phyloP scores from a whole-genome alignment of 2,797 vertebrate species.

The Sebastolobus altivelis region DNA sequence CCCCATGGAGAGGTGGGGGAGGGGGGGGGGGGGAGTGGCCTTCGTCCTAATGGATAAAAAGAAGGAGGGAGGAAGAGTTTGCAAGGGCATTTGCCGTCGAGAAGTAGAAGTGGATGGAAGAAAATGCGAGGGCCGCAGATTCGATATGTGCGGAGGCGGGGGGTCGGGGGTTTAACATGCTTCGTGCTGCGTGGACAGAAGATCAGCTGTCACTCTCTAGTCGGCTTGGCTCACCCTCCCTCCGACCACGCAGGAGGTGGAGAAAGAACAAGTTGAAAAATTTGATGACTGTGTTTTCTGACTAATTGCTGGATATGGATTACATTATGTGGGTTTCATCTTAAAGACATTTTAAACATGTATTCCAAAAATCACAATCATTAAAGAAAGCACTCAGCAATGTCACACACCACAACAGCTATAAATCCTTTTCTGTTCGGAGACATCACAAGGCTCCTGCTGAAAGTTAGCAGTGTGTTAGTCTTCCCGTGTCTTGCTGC shows the following conservation, averaged over 20 bases:
- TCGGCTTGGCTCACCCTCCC: constrained; percentile 75
- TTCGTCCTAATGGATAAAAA: constrained; percentile 82
- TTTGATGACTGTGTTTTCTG: constrained; percentile 72
- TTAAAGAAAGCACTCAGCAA: neutral
- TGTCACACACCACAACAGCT: constrained; percentile 7
- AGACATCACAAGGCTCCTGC: constrained; percentile 27
- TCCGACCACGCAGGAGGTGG: constrained; percentile 77
- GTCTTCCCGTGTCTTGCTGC: constrained; percentile 13
- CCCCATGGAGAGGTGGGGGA: constrained; percentile 84
- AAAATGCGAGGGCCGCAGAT: constrained; percentile 68
- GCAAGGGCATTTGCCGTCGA: constrained; percentile 81
- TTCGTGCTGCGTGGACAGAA: constrained; percentile 80
- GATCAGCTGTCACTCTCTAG: constrained; percentile 76
- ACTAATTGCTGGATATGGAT: constrained; percentile 72
- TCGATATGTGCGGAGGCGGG: constrained; percentile 69
- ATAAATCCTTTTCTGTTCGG: constrained; percentile 19
- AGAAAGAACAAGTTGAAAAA: constrained; percentile 69
- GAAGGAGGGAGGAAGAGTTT: constrained; percentile 78
- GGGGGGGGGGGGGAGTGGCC: constrained; percentile 71
- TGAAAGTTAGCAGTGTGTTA: constrained; percentile 10
- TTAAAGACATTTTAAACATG: constrained; percentile 46
- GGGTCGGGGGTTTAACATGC: constrained; percentile 74
- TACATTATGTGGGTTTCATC: constrained; percentile 59
- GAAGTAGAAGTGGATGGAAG: constrained; percentile 69
- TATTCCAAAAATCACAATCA: constrained; percentile 20